Conservation (phyloP, 2,888 invertebrate genomes). For the Dendrolimus houi region DNA sequence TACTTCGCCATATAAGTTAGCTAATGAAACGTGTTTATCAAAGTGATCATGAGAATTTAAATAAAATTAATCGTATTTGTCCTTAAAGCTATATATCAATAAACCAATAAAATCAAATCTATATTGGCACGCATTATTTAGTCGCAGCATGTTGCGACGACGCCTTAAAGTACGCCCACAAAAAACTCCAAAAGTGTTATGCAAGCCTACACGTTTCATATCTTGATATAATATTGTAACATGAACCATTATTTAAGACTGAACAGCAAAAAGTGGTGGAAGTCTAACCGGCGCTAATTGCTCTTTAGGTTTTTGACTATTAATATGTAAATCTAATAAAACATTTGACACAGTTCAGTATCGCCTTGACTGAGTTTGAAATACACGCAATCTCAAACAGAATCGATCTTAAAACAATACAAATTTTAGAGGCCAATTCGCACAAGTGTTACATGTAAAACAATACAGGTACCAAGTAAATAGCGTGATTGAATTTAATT, state of each 20-base stretch:
- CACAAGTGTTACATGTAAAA: background rate
- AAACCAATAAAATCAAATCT: background rate
- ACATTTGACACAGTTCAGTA: background rate
- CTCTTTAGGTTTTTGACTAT: background rate
- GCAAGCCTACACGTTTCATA: background rate
- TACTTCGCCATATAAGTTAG: too few relatives aligned
- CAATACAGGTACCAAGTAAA: background rate
- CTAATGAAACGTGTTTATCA: too few relatives aligned
- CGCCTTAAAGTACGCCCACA: background rate
- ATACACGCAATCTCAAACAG: background rate
- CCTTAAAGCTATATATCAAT: background rate
- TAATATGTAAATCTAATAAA: background rate
- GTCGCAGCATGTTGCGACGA: background rate
- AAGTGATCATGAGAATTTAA: too few relatives aligned
- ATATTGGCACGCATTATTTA: background rate
- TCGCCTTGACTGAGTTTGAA: background rate
- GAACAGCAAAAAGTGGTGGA: background rate
- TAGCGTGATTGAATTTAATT: background rate
- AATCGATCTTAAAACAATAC: background rate
- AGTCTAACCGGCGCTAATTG: background rate
- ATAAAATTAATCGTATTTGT: background rate
- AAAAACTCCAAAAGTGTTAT: background rate
- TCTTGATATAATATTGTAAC: background rate
- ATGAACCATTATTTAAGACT: background rate
- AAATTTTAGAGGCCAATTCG: background rate